Base-by-base conservation (phyloP, 2,888 invertebrate genomes). In the Smittia sp. region DNA sequence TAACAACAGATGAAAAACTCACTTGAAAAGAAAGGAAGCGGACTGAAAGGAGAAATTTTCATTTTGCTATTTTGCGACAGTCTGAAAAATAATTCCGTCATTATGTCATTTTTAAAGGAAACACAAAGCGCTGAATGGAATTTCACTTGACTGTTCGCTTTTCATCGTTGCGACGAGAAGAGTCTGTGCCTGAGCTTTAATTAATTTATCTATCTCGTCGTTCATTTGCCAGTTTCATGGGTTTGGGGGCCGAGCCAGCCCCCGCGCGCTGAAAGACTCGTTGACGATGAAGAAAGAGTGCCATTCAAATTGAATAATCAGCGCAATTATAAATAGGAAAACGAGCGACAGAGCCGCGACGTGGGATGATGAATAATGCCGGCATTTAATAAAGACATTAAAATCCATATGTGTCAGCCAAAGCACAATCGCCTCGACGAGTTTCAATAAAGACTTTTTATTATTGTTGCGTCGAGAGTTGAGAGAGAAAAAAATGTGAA, bases 111-210 rank as follows among this genome's bases (percentile, higher is more conserved):
- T 22, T 25, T 38, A 69, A 52, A 25, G 46, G 24, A 52, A 24
- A 69, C 39, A 38, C 32, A 72, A 72, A 62, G 72, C 15, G 18
- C 20, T 62, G 72, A 72, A 62, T 72, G 52, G n/a, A 41, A 18
- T 72, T 72, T 72, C 72, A 72, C 72, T 72, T 72, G 72, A 62
- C 72, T 72, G 72, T 72, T 72, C 27, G 62, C 72, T 54, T 38
- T 72, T 72, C 72, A 72, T 18, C 32, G 70, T 15, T 38, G 22
- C 32, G 9, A 38, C 24, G 58, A 72, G 24, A 62, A 15, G 72
- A 72, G 52, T 72, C 72, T 63, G 4, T 46, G 41, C 46, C 62
- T 72, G 52, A 62, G 27, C 62, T 69, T 72, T 72, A 72, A 72
- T 72, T 72, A 72, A 72, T 72, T 72, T 62, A 72, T 70, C 54